Base-by-base conservation (phyloP, 2,888 invertebrate genomes). In the Philaethria dido region DNA sequence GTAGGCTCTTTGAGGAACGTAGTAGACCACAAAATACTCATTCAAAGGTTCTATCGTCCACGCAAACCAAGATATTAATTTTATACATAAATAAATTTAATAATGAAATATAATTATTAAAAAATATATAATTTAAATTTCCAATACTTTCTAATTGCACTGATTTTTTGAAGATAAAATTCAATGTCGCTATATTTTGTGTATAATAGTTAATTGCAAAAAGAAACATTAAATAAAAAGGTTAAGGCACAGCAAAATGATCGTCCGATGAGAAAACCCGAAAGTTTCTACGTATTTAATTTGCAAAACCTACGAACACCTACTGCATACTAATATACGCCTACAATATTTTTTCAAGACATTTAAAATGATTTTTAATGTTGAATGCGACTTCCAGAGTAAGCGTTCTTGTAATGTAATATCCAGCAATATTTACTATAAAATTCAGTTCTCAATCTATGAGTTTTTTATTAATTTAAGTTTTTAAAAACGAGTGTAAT, bases 371-470 rank as follows among this genome's bases (percentile, higher is more conserved):
- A 22, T 42, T 42, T 42, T 22, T 42, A 25, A 42, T 16, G 42
- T 39, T 42, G n/a, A 42, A 42, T 57, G 42, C 9, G 39, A 57
- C n/a, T 42, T 25, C 4, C 42, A 25, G 16, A 42, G 16, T 57
- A n/a, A n/a, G n/a, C n/a, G 22, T 20, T 55, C 20, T 39, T 55
- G 22, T 42, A 13, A 3, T 14, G 16, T 8, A 22, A 47, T 22
- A 22, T n/a, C 22, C 39, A 57, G 55, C 64, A 64, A 59, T 44
- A 44, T 59, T 29, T 45, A 16, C 45, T 70, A 68, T 62, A 74
- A 72, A 72, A 73, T 62, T 73, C 74, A 71, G 71, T 73, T 74
- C 69, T 68, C 61, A 45, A 47, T 55, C 55, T n/a, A n/a, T n/a
- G n/a, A n/a, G 48, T 33, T 52, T 45, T 18, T 62, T n/a, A 54